These are phyloP conservation scores for Diplosoma virens DNA, from an alignment of 23 tunicate genomes.

Conservation along the genomic window DNA sequence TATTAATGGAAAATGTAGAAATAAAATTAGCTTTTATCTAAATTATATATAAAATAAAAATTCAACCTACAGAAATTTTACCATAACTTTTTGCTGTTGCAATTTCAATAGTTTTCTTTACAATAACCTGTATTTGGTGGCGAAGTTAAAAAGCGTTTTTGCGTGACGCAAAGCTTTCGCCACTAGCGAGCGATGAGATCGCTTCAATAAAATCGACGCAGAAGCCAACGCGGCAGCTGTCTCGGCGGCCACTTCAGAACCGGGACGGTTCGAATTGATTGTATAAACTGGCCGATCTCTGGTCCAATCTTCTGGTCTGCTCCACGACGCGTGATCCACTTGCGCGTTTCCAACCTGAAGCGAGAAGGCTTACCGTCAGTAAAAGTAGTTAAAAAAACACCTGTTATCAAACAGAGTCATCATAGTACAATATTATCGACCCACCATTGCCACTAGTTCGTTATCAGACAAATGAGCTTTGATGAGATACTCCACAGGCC, in stretches of 20 bases:
- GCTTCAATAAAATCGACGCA: conserved; percentile 62
- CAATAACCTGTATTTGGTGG: conserved; percentile 67
- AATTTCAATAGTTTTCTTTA: too few species aligned
- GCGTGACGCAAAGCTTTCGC: conserved; percentile 73
- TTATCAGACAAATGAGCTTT: conserved; percentile 61
- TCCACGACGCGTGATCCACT: conserved; percentile 77
- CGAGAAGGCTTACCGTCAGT: too few species aligned
- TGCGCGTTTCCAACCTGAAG: conserved; percentile 76
- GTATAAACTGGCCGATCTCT: conserved; percentile 69
- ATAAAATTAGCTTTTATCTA: too few species aligned
- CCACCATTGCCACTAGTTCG: conserved; percentile 83
- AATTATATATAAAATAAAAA: too few species aligned
- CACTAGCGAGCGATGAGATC: conserved; percentile 40
- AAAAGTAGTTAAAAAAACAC: too few species aligned
- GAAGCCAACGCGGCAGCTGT: conserved; percentile 98
- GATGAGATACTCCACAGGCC: conserved; percentile 76
- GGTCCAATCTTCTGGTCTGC: conserved; percentile 86
- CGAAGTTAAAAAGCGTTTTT: conserved; percentile 72
- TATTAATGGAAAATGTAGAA: too few species aligned
- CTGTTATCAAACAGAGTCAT: too few species aligned
- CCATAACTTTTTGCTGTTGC: too few species aligned
- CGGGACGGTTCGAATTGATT: conserved; percentile 71
- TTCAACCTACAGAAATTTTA: too few species aligned
- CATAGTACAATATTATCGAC: too few species aligned
- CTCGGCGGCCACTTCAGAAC: conserved; percentile 92